phyloP scores from a whole-genome alignment of 2,888 invertebrate species.

The Cheilosia vulpina region DNA sequence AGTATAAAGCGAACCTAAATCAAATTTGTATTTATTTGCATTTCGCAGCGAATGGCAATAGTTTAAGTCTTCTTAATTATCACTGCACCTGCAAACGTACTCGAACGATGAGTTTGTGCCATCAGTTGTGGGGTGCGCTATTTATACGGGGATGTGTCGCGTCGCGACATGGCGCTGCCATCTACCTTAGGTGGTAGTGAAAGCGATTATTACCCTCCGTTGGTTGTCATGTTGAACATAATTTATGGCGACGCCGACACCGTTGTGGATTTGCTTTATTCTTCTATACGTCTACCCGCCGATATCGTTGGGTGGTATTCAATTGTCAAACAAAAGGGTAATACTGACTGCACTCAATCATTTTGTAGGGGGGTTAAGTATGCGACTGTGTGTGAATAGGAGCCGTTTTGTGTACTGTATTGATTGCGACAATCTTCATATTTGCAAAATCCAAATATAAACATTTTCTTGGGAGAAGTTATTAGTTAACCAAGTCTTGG shows the following conservation, averaged over 20 bases:
- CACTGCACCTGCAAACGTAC: too few relatives aligned
- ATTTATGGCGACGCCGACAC: conserved; percentile 37
- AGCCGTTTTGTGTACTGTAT: background rate
- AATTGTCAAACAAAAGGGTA: conserved; percentile 10
- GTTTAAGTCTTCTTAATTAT: conserved; percentile 18
- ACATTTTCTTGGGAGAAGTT: background rate
- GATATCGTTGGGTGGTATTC: conserved; percentile 14
- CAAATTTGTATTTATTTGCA: conserved; percentile 7
- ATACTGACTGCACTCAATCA: background rate
- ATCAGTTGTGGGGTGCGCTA: conserved; percentile 1
- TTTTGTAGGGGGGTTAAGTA: background rate
- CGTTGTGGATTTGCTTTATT: background rate
- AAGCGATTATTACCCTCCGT: background rate
- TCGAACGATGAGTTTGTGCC: too few relatives aligned
- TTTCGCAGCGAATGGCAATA: background rate
- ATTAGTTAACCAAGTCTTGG: background rate
- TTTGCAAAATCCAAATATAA: background rate
- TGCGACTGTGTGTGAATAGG: too few relatives aligned
- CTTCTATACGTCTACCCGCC: background rate
- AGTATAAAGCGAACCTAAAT: conserved; percentile 12
- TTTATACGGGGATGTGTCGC: conserved; percentile 10
- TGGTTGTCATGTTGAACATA: conserved; percentile 46
- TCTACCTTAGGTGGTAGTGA: conserved; percentile 13
- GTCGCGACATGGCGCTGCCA: background rate
- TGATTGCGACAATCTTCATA: conserved; percentile 3